Percentiles rank a stretch among this genome's conserved stretches.
These are phyloP conservation scores for Laticauda laticaudata DNA, from an alignment of 2,113 vertebrate species.

Conservation along the genomic window DNA sequence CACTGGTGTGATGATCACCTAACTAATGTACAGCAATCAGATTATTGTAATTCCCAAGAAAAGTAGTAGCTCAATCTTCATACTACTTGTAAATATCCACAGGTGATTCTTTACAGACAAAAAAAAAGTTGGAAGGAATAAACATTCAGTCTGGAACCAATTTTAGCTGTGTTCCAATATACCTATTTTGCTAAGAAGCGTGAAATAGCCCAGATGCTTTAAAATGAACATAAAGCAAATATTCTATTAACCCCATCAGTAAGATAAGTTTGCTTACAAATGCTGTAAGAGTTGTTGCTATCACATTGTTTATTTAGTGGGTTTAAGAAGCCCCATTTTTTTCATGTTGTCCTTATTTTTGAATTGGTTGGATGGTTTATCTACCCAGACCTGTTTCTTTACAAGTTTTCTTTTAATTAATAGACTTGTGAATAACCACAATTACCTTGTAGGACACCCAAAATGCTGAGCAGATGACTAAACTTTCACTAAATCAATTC, in stretches of 20 bases:
- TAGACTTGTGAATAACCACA: constrained; percentile 75
- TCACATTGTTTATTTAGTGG: constrained; percentile 38
- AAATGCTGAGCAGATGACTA: constrained; percentile 75
- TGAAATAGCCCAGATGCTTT: not conserved
- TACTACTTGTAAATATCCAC: not conserved
- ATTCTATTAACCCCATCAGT: not conserved
- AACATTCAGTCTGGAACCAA: not conserved
- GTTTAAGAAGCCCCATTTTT: not conserved
- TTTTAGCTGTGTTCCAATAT: not conserved
- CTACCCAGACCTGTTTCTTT: constrained; percentile 60
- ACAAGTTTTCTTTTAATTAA: constrained; percentile 75
- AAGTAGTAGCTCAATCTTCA: not conserved
- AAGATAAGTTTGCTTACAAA: constrained; percentile 32
- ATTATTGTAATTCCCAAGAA: not conserved
- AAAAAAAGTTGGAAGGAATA: not conserved
- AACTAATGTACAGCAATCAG: not conserved
- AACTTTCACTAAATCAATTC: constrained; percentile 62
- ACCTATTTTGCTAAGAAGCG: not conserved
- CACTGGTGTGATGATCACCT: not conserved
- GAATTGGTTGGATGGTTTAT: constrained; percentile 63
- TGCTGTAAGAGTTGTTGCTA: constrained; percentile 49
- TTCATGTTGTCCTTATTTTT: constrained; percentile 55
- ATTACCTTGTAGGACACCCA: constrained; percentile 64
- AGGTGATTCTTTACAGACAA: not conserved
- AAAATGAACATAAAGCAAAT: not conserved